Evolutionary conservation across 2,113 vertebrate species (phyloP), one percentile per base, ranked within the genome.

Genomic region (Turnix velox): DNA sequence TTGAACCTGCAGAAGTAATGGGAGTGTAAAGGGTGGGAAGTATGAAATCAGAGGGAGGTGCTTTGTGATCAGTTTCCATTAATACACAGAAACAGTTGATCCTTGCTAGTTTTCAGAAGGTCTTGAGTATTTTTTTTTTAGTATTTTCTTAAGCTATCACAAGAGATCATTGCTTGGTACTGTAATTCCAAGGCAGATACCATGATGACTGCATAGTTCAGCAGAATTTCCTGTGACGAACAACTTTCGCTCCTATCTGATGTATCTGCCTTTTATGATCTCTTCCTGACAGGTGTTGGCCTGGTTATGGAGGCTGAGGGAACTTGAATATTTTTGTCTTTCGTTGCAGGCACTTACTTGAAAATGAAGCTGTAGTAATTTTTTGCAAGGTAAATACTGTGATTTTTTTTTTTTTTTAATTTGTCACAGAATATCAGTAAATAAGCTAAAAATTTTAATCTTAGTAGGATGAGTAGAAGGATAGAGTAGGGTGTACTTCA

Each of bases 131-230:
- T 54, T 35, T 0, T 23, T 22, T 42, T 76, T 61, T 71, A 48
- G 45, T 37, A 0, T 5, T 37, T 69, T 17, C 37, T 15, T 13
- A 25, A 58, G 57, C 17, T 54, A 16, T 59, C 12, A 14, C n/a
- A 35, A 37, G 31, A 61, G 39, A 11, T 0, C 0, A 0, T 45
- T 22, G n/a, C 33, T 77, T 39, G 8, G 9, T 46, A 1, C 12
- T 39, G 0, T 37, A 40, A 7, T 9, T 45, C 5, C 37, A 61
- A 10, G 42, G 65, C 94, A 90, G 96, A 96, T 96, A 95, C 95
- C 57, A 2, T 97, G 97, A 97, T 98, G 97, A 94, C 58, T 61
- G 87, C 96, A 97, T 97, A 97, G 97, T 97, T 97, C 97, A 97
- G 77, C 97, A 95, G 97, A 97, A 46, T 23, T 10, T 39, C 4